Base-by-base conservation (phyloP, 2,113 vertebrate species). In the Pluvialis apricaria region DNA sequence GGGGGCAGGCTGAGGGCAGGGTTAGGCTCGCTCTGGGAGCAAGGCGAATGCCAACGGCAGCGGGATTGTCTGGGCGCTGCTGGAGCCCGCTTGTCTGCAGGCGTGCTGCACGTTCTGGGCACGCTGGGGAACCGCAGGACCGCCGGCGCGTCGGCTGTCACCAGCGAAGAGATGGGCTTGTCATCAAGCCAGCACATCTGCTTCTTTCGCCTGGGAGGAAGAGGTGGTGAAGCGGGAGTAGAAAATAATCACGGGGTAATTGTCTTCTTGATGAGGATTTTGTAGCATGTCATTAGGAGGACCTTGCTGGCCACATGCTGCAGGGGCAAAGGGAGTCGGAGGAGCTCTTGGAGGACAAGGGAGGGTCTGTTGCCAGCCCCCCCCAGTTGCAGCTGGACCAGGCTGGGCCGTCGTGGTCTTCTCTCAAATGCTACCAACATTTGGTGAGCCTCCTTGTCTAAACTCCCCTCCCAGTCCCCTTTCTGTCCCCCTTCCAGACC, bases 121-220 rank as follows among this genome's bases (percentile, higher is more conserved):
- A 0, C 2, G 1, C 60, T 0, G 0, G 44, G 40, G 79, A 86
- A 1, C 47, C 26, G 1, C 20, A 32, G 71, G 76, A 73, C 38
- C 22, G 31, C 70, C 0, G 0, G 77, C 18, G 2, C 51, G 5
- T 55, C 0, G 1, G 19, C 58, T 66, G 34, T 70, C 60, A 79
- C 44, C 28, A 6, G 69, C 0, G 0, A 51, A 36, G 77, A 76
- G 31, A 44, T 29, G 52, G 70, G 54, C 80, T 91, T 3, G 7
- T 79, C 64, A 10, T 36, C 73, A 57, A 72, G 65, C 25, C 10
- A 87, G 49, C 47, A 52, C 69, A 62, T 81, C 77, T 94, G 73
- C 61, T 89, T 75, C 73, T 75, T 78, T 20, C 2, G 19, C 69
- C 66, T 58, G 40, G 66, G 44, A 79, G 61, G n/a, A 44, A 44